phyloP scores from a whole-genome alignment of 2,888 invertebrate species.

The Dicyrtoma fusca region DNA sequence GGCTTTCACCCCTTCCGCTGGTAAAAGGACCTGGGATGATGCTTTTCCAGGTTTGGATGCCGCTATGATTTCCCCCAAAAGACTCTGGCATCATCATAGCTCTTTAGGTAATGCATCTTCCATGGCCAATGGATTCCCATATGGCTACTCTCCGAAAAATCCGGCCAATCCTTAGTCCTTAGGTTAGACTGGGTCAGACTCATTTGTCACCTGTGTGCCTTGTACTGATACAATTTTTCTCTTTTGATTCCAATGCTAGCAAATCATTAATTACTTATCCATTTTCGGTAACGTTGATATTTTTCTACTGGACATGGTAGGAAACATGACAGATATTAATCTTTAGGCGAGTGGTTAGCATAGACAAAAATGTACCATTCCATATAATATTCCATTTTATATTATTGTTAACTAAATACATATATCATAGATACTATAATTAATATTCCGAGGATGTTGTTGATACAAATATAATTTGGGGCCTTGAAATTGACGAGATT shows the following conservation, averaged over 20 bases:
- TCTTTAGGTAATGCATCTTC: neutral
- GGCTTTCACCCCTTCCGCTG: slow-evolving; percentile 6
- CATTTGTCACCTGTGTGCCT: neutral
- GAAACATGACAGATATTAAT: neutral
- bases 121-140: slow-evolving; percentile 26
- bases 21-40: slow-evolving; percentile 50
- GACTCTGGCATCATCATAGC: slow-evolving; percentile 34
- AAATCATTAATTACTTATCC: neutral
- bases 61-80: slow-evolving; percentile 42
- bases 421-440: neutral
- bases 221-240: neutral
- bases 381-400: too few species aligned
- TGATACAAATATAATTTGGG: slow-evolving; percentile 1
- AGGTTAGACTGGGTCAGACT: neutral
- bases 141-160: slow-evolving; percentile 29
- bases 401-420: too few species aligned
- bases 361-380: too few species aligned
- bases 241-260: neutral
- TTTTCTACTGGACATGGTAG: slow-evolving; percentile 11
- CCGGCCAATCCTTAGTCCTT: slow-evolving; percentile 23
- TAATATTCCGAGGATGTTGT: neutral
- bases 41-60: slow-evolving; percentile 43
- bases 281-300: slow-evolving; percentile 2
- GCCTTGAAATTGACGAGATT: too few species aligned
- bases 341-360: too few species aligned